A percentile compares a stretch with the other conserved stretches of the same genome.
Conservation (phyloP, 2,888 invertebrate genomes). For the Melipona bicolor region DNA sequence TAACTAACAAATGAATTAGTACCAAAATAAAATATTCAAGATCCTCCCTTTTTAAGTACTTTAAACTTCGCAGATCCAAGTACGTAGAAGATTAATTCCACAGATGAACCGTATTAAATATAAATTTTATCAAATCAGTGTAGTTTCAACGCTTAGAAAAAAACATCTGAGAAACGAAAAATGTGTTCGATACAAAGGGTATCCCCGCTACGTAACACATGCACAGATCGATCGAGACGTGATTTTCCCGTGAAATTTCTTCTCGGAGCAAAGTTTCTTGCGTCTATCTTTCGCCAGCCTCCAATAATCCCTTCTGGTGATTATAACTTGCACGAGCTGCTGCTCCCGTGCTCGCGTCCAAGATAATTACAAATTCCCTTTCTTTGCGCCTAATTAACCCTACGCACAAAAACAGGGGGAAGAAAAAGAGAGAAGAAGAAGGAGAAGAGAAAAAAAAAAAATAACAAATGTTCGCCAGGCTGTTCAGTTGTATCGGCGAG, state of each 20-base stretch:
- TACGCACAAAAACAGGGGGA: background rate
- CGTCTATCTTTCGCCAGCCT: background rate
- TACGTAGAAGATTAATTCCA: no score
- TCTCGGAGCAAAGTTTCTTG: background rate
- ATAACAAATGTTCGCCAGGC: background rate
- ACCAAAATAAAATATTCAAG: no score
- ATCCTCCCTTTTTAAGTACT: no score
- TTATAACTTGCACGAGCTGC: background rate
- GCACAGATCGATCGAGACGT: background rate
- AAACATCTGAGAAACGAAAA: no score
- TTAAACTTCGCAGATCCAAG: no score
- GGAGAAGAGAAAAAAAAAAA: background rate
- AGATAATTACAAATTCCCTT: background rate
- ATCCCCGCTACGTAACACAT: no score
- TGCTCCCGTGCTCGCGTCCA: background rate
- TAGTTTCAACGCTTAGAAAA: no score
- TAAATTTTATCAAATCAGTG: no score
- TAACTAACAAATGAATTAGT: no score
- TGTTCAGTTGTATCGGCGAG: background rate
- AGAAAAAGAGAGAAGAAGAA: no score
- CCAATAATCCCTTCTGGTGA: background rate
- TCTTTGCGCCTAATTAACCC: background rate
- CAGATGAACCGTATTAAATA: no score
- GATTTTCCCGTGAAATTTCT: background rate
- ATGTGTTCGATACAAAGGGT: no score